Evolutionary conservation across 2,888 invertebrate species (phyloP), one percentile per base, ranked within the genome.

Genomic region (Drosophila tripunctata): DNA sequence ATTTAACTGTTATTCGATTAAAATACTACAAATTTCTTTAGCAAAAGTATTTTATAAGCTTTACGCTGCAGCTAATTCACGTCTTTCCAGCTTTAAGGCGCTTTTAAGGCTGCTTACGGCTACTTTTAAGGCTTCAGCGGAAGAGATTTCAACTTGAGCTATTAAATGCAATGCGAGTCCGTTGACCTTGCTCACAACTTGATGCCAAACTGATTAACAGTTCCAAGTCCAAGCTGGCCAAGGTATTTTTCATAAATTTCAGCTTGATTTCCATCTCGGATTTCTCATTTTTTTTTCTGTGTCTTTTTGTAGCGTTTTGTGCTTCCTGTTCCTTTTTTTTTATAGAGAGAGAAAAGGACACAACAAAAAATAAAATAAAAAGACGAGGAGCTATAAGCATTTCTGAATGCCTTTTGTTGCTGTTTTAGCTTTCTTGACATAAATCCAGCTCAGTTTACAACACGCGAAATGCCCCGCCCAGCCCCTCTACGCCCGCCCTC

Each of bases 381-480:
- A 22, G 48, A 50, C 35, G 40, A 45, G 31, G 51, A 48, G 66
- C 54, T 68, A 54, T 57, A 55, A 60, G 58, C 64, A 84, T 65
- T 58, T 66, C n/a, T 57, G 75, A 78, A 75, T 74, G 75, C 48
- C 72, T 73, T 73, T 73, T 73, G 72, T 65, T 61, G 75, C 55
- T 61, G 78, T 78, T 78, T 83, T 76, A 67, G 73, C 68, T 85
- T 77, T 66, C 80, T 77, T 69, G 66, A 82, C 84, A 82, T 86
- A 86, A 86, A 82, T 86, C 81, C 80, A 75, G 81, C 69, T 83
- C 84, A 77, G 61, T 81, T 86, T 86, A 62, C 79, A 67, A 51
- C 79, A 58, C 67, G 67, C 67, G 47, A 41, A 54, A 33, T n/a
- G 21, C 31, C 17, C 3, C 15, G 7, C n/a, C 24, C 12, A 4